Percentiles rank a stretch among this genome's conserved stretches.
These are phyloP conservation scores for Trichopria drosophilae DNA, from an alignment of 2,888 invertebrate genomes.

Conservation along the genomic window DNA sequence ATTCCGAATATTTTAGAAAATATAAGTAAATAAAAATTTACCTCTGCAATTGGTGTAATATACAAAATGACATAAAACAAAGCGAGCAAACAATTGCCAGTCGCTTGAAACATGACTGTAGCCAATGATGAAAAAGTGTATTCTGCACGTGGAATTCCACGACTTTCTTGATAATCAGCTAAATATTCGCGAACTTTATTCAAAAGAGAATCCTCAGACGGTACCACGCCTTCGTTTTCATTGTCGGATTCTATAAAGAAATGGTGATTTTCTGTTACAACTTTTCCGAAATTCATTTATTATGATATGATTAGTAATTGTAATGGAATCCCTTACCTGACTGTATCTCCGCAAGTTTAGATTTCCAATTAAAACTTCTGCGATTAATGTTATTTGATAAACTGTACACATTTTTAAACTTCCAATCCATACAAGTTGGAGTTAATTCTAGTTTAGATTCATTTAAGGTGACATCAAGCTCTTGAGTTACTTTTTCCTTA, in stretches of 20 bases:
- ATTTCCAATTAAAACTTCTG: too few relatives aligned
- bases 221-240: background rate
- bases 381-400: too few relatives aligned
- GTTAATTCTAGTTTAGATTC: too few relatives aligned
- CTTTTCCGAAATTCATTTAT: too few relatives aligned
- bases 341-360: too few relatives aligned
- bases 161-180: constrained; percentile 48
- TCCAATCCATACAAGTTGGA: too few relatives aligned
- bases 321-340: too few relatives aligned
- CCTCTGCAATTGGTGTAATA: constrained; percentile 46
- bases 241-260: background rate
- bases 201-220: constrained; percentile 30
- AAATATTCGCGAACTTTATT: constrained; percentile 43
- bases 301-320: too few relatives aligned
- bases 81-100: constrained; percentile 46
- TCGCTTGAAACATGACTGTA: constrained; percentile 47
- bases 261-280: too few relatives aligned
- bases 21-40: constrained; percentile 28
- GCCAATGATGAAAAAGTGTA: constrained; percentile 49
- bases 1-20: background rate
- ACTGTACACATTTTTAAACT: too few relatives aligned
- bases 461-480: too few relatives aligned
- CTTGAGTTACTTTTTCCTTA: too few relatives aligned
- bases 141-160: constrained; percentile 45
- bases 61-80: constrained; percentile 48